Base-by-base conservation (phyloP, 2,888 invertebrate genomes). In the Stenchaetothrips biformis region DNA sequence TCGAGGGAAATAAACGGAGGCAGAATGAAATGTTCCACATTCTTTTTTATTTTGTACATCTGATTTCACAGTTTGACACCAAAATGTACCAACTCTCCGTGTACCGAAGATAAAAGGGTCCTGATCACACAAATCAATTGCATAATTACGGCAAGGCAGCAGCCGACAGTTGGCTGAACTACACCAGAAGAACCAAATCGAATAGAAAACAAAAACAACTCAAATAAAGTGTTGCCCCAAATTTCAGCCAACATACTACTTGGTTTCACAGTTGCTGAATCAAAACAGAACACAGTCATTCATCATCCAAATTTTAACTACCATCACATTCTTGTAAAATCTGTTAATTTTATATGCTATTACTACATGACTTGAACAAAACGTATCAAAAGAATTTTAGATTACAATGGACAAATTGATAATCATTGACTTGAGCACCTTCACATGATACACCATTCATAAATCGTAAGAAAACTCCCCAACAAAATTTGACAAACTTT, bases 391-490 rank as follows among this genome's bases (percentile, higher is more conserved):
- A 74, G 25, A 74, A 11, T 25, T 21, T 74, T 25, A 21, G 25
- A 0, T 74, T 74, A 74, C 67, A 74, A 74, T 74, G 67, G 67
- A 74, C 67, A 74, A 74, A 74, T 74, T 21, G 25, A 21, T 21
- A 21, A 74, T 11, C 67, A 25, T 8, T 21, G 67, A 74, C 67
- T 74, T 74, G 67, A 74, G 67, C 67, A 74, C 67, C 67, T 25
- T 7, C 67, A 9, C 37, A 37, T 37, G 37, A n/a, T 25, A 21
- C 25, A 21, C n/a, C 67, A 21, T 74, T 25, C 21, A 74, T 37
- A 74, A 74, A 59, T 59, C 7, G 7, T 59, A 59, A 59, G 67
- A 74, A 74, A 4, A 25, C 25, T 74, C 16, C 25, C 25, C 16
- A 53, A 13, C 53, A 53, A 53, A 53, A 53, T 18, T 11, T 13